Conservation (phyloP, 2,113 vertebrate species). For the Cairina moschata region DNA sequence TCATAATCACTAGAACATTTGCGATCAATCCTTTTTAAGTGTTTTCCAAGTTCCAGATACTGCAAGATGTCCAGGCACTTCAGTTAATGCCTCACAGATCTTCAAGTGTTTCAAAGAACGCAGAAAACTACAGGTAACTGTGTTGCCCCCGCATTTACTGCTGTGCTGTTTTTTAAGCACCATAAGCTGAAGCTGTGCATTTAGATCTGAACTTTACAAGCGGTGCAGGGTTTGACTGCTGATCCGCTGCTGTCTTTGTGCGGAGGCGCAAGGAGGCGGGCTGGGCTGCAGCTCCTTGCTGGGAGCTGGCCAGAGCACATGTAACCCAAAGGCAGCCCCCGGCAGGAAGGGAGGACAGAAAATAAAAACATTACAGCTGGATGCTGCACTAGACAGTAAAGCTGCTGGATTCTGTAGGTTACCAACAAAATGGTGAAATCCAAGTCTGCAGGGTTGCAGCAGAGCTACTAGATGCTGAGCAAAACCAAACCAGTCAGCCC, state of each 20-base stretch:
- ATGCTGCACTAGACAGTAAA: background rate
- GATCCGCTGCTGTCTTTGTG: background rate
- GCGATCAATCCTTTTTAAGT: background rate
- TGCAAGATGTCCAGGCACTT: background rate
- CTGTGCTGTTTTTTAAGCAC: too few species aligned
- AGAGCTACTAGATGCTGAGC: too few species aligned
- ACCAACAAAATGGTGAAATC: background rate
- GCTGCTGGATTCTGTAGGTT: background rate
- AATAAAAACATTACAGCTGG: background rate
- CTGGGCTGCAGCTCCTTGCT: background rate
- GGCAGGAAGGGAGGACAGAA: background rate
- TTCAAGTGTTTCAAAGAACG: too few species aligned
- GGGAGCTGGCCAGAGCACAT: background rate
- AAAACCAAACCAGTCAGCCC: accelerated
- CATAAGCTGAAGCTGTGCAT: too few species aligned
- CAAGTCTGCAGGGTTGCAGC: background rate
- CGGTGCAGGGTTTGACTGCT: too few species aligned
- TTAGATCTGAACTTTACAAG: too few species aligned
- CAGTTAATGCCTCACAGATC: background rate
- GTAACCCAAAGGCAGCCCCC: background rate
- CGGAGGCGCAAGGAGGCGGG: background rate
- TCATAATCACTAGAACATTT: background rate
- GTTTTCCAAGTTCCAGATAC: background rate
- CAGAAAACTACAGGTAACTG: background rate
- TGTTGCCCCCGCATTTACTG: too few species aligned